These are phyloP conservation scores for Eucera pruinosa DNA, from an alignment of 2,888 invertebrate species.

Conservation along the genomic window DNA sequence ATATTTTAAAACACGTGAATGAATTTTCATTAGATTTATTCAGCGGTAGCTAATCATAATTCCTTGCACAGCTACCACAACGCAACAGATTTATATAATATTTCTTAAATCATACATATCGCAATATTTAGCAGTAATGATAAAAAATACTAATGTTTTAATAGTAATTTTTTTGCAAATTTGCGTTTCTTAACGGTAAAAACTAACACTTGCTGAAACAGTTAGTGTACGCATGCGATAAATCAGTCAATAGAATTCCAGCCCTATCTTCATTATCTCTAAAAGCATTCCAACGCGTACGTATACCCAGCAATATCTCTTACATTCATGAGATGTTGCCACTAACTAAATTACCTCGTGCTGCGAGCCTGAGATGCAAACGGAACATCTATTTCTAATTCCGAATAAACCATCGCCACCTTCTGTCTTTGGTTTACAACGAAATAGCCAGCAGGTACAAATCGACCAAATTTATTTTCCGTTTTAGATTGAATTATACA, in stretches of 20 bases:
- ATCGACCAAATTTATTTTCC: constrained; percentile 44
- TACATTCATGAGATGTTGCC: constrained; percentile 57
- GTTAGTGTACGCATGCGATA: constrained; percentile 10
- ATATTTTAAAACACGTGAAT: too few relatives aligned
- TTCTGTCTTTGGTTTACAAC: constrained; percentile 16
- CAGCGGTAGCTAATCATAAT: too few relatives aligned
- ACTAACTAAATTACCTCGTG: constrained; percentile 60
- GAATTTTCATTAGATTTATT: too few relatives aligned
- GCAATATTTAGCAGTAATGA: too few relatives aligned
- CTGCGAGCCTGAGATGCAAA: constrained; percentile 40
- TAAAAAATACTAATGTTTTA: too few relatives aligned
- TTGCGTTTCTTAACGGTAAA: too few relatives aligned
- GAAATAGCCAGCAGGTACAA: constrained; percentile 21
- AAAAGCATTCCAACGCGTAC: constrained; percentile 59
- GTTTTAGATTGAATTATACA: neutral
- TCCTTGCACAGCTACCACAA: too few relatives aligned
- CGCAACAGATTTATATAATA: too few relatives aligned
- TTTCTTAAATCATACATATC: too few relatives aligned
- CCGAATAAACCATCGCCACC: constrained; percentile 33
- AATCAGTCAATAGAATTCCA: constrained; percentile 38
- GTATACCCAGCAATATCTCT: constrained; percentile 51
- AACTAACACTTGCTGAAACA: neutral
- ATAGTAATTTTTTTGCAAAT: too few relatives aligned
- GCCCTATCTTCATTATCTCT: constrained; percentile 57
- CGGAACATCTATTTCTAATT: constrained; percentile 61